Percentiles rank a stretch among this genome's conserved stretches.
These are phyloP conservation scores for Myocastor coypus DNA, from an alignment of 2,113 vertebrate species.

Conservation along the genomic window DNA sequence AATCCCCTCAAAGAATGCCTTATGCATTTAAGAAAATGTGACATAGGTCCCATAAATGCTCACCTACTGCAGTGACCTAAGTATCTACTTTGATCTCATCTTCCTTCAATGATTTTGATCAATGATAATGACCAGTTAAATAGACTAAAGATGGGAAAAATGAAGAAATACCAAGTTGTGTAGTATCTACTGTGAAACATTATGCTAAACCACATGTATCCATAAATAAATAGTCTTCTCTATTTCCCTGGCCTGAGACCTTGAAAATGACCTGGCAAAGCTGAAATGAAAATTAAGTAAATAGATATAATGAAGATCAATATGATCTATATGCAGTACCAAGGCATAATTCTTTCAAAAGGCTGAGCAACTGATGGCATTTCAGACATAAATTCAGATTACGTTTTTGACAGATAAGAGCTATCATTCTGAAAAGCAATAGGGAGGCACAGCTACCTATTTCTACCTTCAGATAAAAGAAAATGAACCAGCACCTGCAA, in stretches of 20 bases:
- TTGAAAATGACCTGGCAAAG: slow-evolving; percentile 59
- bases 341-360: slow-evolving; percentile 25
- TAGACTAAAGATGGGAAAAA: slow-evolving; percentile 60
- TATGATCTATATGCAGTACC: background rate
- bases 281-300: slow-evolving; percentile 54
- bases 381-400: slow-evolving; percentile 37
- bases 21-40: slow-evolving; percentile 4
- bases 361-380: background rate
- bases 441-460: slow-evolving; percentile 12
- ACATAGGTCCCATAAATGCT: slow-evolving; percentile 1
- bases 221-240: slow-evolving; percentile 43
- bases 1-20: slow-evolving; percentile 60
- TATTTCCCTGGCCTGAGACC: slow-evolving; percentile 42
- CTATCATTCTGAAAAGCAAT: slow-evolving; percentile 45
- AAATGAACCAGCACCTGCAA: background rate
- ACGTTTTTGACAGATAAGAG: slow-evolving; percentile 41
- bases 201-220: slow-evolving; percentile 61
- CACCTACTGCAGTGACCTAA: slow-evolving; percentile 51
- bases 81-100: slow-evolving; percentile 66
- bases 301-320: background rate
- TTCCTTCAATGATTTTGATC: slow-evolving; percentile 68
- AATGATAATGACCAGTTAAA: slow-evolving; percentile 54
- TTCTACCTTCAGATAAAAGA: slow-evolving; percentile 35
- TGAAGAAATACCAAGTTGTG: slow-evolving; percentile 59
- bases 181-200: slow-evolving; percentile 41